These are phyloP conservation scores for Crossocerus cetratus DNA, from an alignment of 2,888 invertebrate species.

Conservation along the genomic window DNA sequence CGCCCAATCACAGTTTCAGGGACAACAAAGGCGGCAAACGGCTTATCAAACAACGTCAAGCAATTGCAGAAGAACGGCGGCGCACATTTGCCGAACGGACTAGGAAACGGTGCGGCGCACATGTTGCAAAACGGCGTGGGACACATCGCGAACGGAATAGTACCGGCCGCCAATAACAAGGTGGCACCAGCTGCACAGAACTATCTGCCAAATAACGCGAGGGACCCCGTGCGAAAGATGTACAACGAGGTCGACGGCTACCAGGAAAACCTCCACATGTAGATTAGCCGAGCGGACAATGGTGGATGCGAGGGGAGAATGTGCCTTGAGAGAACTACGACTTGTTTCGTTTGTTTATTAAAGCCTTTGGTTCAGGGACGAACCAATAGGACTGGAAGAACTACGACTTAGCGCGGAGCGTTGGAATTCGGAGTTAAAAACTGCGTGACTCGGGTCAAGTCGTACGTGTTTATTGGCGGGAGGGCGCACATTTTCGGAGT, in stretches of 20 bases:
- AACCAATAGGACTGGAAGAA: too few relatives aligned
- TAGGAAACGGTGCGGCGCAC: conserved; percentile 62
- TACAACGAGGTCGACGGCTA: conserved; percentile 77
- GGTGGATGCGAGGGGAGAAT: too few relatives aligned
- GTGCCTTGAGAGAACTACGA: too few relatives aligned
- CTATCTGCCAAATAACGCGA: conserved; percentile 53
- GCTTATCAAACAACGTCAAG: conserved; percentile 74
- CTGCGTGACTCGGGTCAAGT: too few relatives aligned
- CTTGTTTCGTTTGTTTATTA: too few relatives aligned
- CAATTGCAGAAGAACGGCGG: conserved; percentile 61
- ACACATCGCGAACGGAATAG: conserved; percentile 66
- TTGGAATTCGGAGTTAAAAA: too few relatives aligned
- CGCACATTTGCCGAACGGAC: conserved; percentile 49
- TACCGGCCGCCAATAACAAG: conserved; percentile 58
- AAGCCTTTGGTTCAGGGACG: too few relatives aligned
- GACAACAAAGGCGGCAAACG: conserved; percentile 66
- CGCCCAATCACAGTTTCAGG: too few relatives aligned
- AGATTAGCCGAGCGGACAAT: too few relatives aligned
- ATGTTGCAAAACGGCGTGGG: conserved; percentile 69
- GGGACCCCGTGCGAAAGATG: conserved; percentile 72
- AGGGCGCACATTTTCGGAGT: too few relatives aligned
- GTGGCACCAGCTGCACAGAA: conserved; percentile 64
- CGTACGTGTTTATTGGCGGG: too few relatives aligned
- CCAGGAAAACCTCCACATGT: conserved; percentile 65
- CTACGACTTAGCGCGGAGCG: too few relatives aligned